Base-by-base conservation (phyloP, 2,797 vertebrate species). In the Scolopax rusticola region DNA sequence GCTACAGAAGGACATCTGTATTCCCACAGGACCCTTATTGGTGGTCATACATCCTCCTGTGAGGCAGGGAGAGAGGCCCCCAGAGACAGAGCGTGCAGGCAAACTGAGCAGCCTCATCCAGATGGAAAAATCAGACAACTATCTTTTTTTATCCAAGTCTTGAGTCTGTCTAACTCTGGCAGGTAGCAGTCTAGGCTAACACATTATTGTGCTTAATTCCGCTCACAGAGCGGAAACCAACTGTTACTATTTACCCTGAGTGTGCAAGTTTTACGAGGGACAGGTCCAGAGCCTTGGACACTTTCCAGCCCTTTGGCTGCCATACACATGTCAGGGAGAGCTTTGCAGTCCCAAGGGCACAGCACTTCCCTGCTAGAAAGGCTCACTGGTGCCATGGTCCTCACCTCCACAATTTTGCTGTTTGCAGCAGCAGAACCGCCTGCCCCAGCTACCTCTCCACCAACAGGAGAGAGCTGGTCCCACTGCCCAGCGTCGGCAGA, bases 111-210 rank as follows among this genome's bases (percentile, higher is more conserved):
- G 74, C 80, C 70, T 77, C 92, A 94, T 91, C 95, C 96, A 97
- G 95, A 97, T 79, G 96, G 95, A 95, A 94, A 79, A 96, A 90
- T 94, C 89, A 84, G 79, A 96, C 67, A 76, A 95, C 69, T 86
- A 71, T 65, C 86, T 96, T 92, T 95, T 95, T 97, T 93, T 97
- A 97, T 92, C 96, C 65, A 82, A 80, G 84, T 54, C 74, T 81
- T 69, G 63, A 93, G 82, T 88, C 84, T 96, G 84, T 54, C 88
- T 94, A 87, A 87, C 87, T 83, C 83, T 75, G 95, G 93, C 95
- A 97, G 97, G 96, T 96, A 97, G 86, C 83, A 90, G 91, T 28
- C 81, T 89, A 86, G 95, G 91, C 87, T 95, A 93, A 95, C 93
- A 90, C 71, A 38, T 95, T 96, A 95, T 96, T 97, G 95, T 53